Evolutionary conservation across 1,140 invertebrate genomes (phyloP), one percentile per base, ranked within the genome.

Genomic region (Elysia chlorotica): DNA sequence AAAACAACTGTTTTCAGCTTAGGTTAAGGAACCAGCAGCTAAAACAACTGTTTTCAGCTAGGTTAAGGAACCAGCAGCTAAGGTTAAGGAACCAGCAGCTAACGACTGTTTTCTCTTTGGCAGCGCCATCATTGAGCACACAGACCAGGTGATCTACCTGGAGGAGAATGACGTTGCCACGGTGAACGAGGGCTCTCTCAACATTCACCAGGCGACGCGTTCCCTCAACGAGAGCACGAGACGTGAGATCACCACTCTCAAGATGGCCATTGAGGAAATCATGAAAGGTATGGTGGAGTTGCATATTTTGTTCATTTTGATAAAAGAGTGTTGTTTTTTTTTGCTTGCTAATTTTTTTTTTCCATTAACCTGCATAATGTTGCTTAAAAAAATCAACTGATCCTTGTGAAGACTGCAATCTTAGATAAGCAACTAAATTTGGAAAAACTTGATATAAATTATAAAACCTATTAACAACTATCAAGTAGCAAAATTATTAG

Each of bases 211-310:
- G 38, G 87, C 99, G 67, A 91, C 93, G 82, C 89, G 94, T 19
- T 78, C 76, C 57, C 88, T 93, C 75, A 94, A 96, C 83, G 81
- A 85, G 37, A 83, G 83, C 31, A 77, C 76, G 25, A 94, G 87
- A 21, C 90, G 98, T 71, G 98, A 99, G 89, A 98, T 99, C 65
- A 96, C 93, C 33, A 99, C 96, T 1, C 86, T 99, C 0, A 99
- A 99, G 85, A 94, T 99, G 92, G 96, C 99, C 89, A 93, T 99
- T 71, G 97, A 99, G 86, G 93, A 99, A 87, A 99, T 99, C 75
- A 99, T 99, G 98, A 99, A 99, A 89, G 97, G 90, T 89, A 75
- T 54, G 41, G 3, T 37, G 41, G n/a, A 48, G 41, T 10, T 48
- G n/a, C 41, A 48, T 48, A 14, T 48, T 14, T 48, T 48, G 41